phyloP scores from a whole-genome alignment of 2,113 vertebrate genomes.

The Protobothrops flavoviridis region DNA sequence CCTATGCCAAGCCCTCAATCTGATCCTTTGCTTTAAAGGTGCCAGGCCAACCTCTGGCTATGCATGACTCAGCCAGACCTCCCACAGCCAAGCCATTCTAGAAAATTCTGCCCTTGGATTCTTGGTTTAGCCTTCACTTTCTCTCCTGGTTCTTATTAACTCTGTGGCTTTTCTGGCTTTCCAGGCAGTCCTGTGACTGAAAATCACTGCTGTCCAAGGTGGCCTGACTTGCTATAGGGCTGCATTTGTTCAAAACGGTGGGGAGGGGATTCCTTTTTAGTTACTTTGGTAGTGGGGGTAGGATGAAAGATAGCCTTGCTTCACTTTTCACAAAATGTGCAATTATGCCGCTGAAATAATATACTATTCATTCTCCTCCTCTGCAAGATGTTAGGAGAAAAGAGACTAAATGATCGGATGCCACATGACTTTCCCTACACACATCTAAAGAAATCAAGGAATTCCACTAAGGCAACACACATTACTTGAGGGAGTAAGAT shows the following conservation, averaged over 20 bases:
- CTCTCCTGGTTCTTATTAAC: slow-evolving; percentile 84
- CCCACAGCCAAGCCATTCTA: slow-evolving; percentile 65
- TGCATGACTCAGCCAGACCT: slow-evolving; percentile 72
- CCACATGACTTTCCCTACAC: neutral
- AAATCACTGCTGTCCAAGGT: slow-evolving; percentile 66
- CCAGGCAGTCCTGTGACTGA: slow-evolving; percentile 67
- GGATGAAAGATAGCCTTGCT: slow-evolving; percentile 50
- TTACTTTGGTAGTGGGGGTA: slow-evolving; percentile 29
- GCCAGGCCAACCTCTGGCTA: slow-evolving; percentile 56
- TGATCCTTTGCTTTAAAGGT: slow-evolving; percentile 52
- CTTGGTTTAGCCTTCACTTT: slow-evolving; percentile 78
- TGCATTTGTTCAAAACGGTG: slow-evolving; percentile 56
- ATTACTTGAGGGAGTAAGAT: neutral
- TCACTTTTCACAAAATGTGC: slow-evolving; percentile 59
- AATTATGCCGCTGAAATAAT: slow-evolving; percentile 60
- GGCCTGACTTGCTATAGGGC: slow-evolving; percentile 64
- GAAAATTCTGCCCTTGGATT: slow-evolving; percentile 68
- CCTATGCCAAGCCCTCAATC: slow-evolving; percentile 47
- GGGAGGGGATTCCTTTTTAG: slow-evolving; percentile 43
- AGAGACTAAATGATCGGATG: neutral
- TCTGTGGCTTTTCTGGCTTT: slow-evolving; percentile 74
- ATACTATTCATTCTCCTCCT: slow-evolving; percentile 31
- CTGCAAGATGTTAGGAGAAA: neutral
- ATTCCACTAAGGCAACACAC: neutral
- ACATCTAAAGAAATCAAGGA: neutral